Evolutionary conservation across 2,888 invertebrate genomes (phyloP).

Genomic region (Clanis bilineata): DNA sequence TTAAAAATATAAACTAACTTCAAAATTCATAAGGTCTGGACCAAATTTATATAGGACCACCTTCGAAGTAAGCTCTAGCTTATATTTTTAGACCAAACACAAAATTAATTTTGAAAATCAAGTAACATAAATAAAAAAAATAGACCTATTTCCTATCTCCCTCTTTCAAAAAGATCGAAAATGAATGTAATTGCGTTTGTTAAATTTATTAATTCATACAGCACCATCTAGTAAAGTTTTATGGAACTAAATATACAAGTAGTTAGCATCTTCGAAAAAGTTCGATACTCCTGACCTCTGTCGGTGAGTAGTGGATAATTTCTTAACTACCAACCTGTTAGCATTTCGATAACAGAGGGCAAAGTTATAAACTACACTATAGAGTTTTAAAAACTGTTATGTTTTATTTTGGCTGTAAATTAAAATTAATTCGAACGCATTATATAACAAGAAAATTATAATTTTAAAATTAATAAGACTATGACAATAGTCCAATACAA

Average conservation of each 20-base stretch:
- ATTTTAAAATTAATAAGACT: constrained; percentile 17
- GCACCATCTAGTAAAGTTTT: constrained; percentile 62
- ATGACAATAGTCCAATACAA: constrained; percentile 21
- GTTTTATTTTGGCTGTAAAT: background rate
- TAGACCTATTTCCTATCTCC: too few species aligned
- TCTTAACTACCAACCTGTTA: background rate
- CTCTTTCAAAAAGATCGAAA: too few species aligned
- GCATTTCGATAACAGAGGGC: constrained; percentile 62
- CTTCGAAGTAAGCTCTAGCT: too few species aligned
- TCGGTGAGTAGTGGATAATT: constrained; percentile 53
- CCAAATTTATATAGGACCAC: too few species aligned
- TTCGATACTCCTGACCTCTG: constrained; percentile 62
- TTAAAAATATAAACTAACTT: too few species aligned
- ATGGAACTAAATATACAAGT: constrained; percentile 58
- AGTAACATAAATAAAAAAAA: too few species aligned
- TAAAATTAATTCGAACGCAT: background rate
- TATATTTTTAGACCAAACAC: too few species aligned
- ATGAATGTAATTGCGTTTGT: too few species aligned
- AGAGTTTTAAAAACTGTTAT: too few species aligned
- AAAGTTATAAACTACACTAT: background rate
- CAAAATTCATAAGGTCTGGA: too few species aligned
- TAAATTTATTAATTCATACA: constrained; percentile 31
- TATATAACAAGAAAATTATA: background rate
- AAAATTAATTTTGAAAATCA: too few species aligned
- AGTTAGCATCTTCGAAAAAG: constrained; percentile 49